Conservation (phyloP, 2,888 invertebrate species). For the Erebia epiphron region DNA sequence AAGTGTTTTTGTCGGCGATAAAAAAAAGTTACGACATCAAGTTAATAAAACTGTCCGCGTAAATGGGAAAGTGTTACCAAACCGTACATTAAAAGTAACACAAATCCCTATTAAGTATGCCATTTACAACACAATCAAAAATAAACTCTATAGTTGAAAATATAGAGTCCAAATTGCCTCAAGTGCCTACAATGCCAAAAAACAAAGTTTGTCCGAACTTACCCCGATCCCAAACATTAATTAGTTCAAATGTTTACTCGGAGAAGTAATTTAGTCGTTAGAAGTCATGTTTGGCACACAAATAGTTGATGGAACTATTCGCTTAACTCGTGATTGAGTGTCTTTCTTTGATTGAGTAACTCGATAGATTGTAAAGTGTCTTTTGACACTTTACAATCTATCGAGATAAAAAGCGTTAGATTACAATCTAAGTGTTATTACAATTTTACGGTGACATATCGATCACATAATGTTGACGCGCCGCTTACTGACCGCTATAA, state of each 20-base stretch:
- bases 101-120: conserved; percentile 16
- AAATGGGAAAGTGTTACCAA: conserved; percentile 19
- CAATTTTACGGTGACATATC: no score
- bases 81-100: conserved; percentile 20
- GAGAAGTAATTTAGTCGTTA: conserved; percentile 19
- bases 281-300: conserved; percentile 8
- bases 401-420: no score
- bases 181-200: neutral
- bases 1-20: conserved; percentile 5
- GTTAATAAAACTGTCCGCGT: conserved; percentile 14
- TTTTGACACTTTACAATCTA: no score
- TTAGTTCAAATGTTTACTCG: conserved; percentile 23
- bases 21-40: conserved; percentile 11
- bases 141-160: neutral
- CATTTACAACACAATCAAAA: neutral
- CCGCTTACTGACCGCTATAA: no score
- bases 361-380: no score
- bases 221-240: conserved; percentile 20
- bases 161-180: neutral
- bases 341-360: no score
- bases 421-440: no score
- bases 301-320: conserved; percentile 6
- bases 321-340: no score
- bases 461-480: no score
- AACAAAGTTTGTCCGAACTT: conserved; percentile 10